Conservation (phyloP, 2,113 vertebrate species). For the Delphinus delphis region DNA sequence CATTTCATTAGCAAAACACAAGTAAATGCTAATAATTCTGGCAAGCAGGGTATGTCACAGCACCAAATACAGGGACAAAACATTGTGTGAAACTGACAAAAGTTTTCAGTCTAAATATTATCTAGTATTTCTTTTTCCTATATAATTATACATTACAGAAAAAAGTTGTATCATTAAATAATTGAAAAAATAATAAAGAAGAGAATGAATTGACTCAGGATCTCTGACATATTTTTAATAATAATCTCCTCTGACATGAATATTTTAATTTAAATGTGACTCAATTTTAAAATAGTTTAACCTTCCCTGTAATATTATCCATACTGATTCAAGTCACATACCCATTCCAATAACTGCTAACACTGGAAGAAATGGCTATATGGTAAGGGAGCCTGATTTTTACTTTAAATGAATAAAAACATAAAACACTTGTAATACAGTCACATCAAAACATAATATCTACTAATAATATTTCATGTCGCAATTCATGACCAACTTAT, state of each 20-base stretch:
- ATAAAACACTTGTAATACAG: background rate
- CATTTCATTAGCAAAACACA: background rate
- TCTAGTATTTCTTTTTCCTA: background rate
- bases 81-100: slow-evolving; percentile 15
- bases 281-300: slow-evolving; percentile 42
- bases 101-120: background rate
- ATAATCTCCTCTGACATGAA: background rate
- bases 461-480: background rate
- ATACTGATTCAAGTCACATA: background rate
- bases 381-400: background rate
- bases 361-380: background rate
- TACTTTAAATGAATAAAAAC: background rate
- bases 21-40: background rate
- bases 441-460: slow-evolving; percentile 14
- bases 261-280: slow-evolving; percentile 33
- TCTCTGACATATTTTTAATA: background rate
- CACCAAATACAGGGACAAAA: background rate
- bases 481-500: background rate
- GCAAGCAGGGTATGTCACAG: background rate
- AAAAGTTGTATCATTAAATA: background rate
- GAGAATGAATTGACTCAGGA: background rate
- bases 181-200: background rate
- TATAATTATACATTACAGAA: background rate
- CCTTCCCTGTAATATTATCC: slow-evolving; percentile 6
- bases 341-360: background rate